Evolutionary conservation across 2,113 vertebrate genomes (phyloP), one percentile per base, ranked within the genome.

Genomic region (Pedionomus torquatus): DNA sequence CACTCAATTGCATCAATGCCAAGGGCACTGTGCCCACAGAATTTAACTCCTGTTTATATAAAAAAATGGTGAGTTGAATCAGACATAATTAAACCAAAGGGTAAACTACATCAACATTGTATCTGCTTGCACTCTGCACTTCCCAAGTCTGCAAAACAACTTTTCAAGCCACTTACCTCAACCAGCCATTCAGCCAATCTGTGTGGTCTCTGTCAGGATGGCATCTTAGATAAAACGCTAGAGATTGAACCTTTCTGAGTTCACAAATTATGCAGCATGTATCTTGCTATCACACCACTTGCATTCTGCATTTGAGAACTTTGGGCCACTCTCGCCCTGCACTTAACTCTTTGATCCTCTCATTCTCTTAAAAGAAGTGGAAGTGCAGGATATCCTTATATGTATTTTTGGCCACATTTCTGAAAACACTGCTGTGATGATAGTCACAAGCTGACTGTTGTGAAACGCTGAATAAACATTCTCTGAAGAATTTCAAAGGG

Each of bases 401-500:
- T 17, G 33, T 5, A 7, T 43, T 83, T 35, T 81, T 71, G 39
- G 37, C 69, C 21, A 24, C 24, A 13, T 74, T 65, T 82, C 85
- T 58, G 81, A 55, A 87, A 87, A 74, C 33, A 46, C 2, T 75
- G 78, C 70, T 75, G 3, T 21, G 65, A 55, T 71, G 51, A 37
- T 9, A 87, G 33, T 46, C 52, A 64, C 33, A 33, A 82, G 31
- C 7, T 66, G n/a, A 61, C 51, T n/a, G 46, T 30, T 8, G 39
- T 76, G 65, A 76, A 93, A 87, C 43, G 61, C 52, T 58, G 8
- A 75, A 71, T 68, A 87, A 93, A 75, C 28, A 43, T 43, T 52
- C 71, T 69, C 51, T 65, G 82, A 90, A 75, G 61, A 85, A 79
- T 87, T 93, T 93, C 70, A 82, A 49, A 79, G 81, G 90, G 17